These are phyloP conservation scores for Andrena flavipes DNA, from an alignment of 2,888 invertebrate species.

Conservation along the genomic window DNA sequence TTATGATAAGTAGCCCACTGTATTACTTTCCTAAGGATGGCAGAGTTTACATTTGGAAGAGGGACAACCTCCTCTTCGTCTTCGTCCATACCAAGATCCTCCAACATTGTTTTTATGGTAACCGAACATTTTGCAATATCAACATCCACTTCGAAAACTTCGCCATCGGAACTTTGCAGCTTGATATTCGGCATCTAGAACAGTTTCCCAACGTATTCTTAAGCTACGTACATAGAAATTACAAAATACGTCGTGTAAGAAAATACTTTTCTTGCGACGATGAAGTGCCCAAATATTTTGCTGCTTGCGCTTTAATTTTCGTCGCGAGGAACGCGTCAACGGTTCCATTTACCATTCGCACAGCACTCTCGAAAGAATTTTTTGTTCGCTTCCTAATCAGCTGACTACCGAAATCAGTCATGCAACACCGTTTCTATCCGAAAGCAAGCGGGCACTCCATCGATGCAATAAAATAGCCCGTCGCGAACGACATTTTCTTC, in stretches of 20 bases:
- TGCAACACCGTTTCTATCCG: background rate
- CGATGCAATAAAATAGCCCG: constrained; percentile 19
- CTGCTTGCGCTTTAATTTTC: background rate
- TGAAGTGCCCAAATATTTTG: constrained; percentile 2
- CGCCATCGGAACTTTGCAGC: constrained; percentile 97
- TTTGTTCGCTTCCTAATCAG: background rate
- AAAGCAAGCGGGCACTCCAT: constrained; percentile 14
- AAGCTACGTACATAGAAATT: background rate
- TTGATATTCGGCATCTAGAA: constrained; percentile 96
- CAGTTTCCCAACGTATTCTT: background rate
- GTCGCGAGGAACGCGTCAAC: background rate
- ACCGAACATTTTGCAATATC: constrained; percentile 99
- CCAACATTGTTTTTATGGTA: constrained; percentile 99
- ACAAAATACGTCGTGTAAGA: background rate
- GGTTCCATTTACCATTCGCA: background rate
- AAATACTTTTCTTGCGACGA: background rate
- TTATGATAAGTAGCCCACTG: constrained; percentile 97
- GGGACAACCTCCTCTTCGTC: constrained; percentile 98
- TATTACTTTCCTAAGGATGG: constrained; percentile 97
- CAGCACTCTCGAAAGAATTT: background rate
- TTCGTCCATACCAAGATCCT: constrained; percentile 96
- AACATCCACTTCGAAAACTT: constrained; percentile 97
- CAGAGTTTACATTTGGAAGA: constrained; percentile 98
- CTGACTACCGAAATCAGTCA: background rate
- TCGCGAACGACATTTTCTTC: constrained; percentile 44